Base-by-base conservation (phyloP, 2,888 invertebrate species). In the Pterostichus madidus region DNA sequence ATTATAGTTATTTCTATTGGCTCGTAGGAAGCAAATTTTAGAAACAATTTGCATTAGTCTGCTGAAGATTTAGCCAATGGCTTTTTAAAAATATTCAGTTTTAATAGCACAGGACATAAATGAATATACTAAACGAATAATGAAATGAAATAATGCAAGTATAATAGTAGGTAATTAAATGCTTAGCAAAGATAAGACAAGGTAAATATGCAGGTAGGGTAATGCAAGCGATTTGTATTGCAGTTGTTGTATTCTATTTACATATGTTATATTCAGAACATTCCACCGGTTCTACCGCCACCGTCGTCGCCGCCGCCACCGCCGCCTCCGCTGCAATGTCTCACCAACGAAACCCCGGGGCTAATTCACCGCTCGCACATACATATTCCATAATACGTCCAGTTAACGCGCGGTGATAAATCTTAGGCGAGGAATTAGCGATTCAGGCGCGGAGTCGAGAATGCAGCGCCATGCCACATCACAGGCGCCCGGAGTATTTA, bases 371-470 rank as follows among this genome's bases (percentile, higher is more conserved):
- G 83, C 84, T 80, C 84, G 77, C 75, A 75, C 80, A 75, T 84
- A 83, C 84, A 85, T 85, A 85, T 85, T 85, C 84, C 83, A 85
- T 85, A 84, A 85, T 85, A 84, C 84, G 83, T 84, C 84, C 80
- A 83, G 84, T 84, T 84, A 85, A 84, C 83, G 84, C 83, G 73
- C 84, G 61, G 49, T 76, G 77, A 84, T 84, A 84, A 84, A 85
- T 85, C 84, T 84, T 78, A 56, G 49, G 11, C 53, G 17, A 35
- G 52, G 80, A 68, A 80, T 80, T 80, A 80, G 80, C 80, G 68
- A 39, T 39, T 71, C 49, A n/a, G 17, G 24, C 61, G 49, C 46
- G 39, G 71, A 31, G n/a, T 7, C 13, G 31, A 32, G 75, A 24
- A 52, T 46, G 53, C 52, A 75, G 31, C 15, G 31, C 17, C 13